phyloP scores from a whole-genome alignment of 2,797 vertebrate species.

The Hoplostethus atlanticus region DNA sequence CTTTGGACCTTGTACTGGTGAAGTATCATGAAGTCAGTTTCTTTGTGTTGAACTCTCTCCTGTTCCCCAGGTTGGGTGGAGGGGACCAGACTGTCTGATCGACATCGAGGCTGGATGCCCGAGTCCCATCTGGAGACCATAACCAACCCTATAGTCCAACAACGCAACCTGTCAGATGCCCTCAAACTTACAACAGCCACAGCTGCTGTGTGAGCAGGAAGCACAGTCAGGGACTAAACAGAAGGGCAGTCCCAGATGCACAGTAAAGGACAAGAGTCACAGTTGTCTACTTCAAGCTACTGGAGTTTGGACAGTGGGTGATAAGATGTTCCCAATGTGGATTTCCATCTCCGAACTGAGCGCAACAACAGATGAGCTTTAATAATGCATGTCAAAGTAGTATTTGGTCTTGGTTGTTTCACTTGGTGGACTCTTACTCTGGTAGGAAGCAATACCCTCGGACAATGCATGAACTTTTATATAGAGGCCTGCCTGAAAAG shows the following conservation, averaged over 20 bases:
- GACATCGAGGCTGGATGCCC: constrained; percentile 93
- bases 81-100: constrained; percentile 92
- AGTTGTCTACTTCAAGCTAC: constrained; percentile 10
- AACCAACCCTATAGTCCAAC: constrained; percentile 84
- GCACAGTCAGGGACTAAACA: not conserved
- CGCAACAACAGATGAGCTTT: constrained; percentile 27
- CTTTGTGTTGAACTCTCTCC: constrained; percentile 10
- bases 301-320: constrained; percentile 38
- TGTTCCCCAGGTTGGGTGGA: constrained; percentile 90
- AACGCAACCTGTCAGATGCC: constrained; percentile 91
- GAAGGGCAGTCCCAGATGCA: not conserved
- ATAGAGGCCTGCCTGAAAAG: constrained; percentile 23
- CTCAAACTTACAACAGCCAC: constrained; percentile 92
- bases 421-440: not conserved
- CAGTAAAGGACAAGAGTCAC: not conserved
- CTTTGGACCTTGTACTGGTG: not conserved
- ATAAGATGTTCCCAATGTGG: constrained; percentile 18
- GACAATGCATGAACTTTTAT: constrained; percentile 28
- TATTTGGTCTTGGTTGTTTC: constrained; percentile 33
- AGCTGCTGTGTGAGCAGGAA: constrained; percentile 77
- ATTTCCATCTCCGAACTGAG: constrained; percentile 19
- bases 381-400: constrained; percentile 27
- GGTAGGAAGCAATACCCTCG: constrained; percentile 17
- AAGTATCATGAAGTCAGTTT: not conserved
- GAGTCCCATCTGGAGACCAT: constrained; percentile 90